Base-by-base conservation (phyloP, 2,888 invertebrate genomes). In the Eristalis tenax region DNA sequence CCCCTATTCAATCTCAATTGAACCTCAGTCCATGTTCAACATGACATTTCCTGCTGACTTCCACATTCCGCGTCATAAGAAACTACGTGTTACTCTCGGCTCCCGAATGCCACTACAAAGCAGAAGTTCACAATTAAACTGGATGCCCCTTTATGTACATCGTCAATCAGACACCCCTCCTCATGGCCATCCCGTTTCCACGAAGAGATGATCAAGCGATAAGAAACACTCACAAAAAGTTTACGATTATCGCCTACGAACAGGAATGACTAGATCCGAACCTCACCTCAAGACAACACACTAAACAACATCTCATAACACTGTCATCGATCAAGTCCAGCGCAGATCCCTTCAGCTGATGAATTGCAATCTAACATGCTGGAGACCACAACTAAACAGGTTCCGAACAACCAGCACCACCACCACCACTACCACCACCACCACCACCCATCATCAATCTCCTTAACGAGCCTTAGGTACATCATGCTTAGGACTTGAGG, bases 381-480 rank as follows among this genome's bases (percentile, higher is more conserved):
- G 23, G 13, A 28, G 26, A 15, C 75, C 66, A 40, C 13, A 57
- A 59, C 23, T 15, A 65, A 65, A 80, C 66, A 61, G 43, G 70
- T 80, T 32, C 32, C 8, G 8, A 32, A 13, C 38, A 38, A 8
- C 4, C 8, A 65, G 1, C 43, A 4, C 50, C 61, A 73, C 40
- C 32, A 32, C 32, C 32, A 32, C 32, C 32, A 32, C 32, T 5
- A 32, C 32, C 32, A 32, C 59, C 15, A 23, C 50, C 66, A 59
- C 65, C 71, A 66, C 70, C 40, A 73, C 61, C 65, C 68, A 68
- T 80, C 73, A 80, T 74, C 38, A 80, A 80, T 80, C 80, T 80
- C 68, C 35, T 74, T 74, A 74, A 80, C 73, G 80, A 74, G 66
- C 61, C 79, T 18, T 26, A 38, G 61, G 61, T 68, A 56, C 73